Conservation (phyloP, 2,113 vertebrate species). For the Nyctibius bracteatus region DNA sequence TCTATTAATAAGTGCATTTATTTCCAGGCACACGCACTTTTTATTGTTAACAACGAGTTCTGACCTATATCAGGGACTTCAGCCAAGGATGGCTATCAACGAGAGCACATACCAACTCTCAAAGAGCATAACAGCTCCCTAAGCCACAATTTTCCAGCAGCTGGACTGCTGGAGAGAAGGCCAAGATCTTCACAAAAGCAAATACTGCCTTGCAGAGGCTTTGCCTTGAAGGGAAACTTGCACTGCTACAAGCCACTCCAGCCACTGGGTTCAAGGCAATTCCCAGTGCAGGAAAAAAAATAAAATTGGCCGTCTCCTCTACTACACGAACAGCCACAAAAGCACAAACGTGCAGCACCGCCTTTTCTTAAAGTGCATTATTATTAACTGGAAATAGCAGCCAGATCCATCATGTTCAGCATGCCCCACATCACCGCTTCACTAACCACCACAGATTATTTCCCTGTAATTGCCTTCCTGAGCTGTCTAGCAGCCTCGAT, state of each 20-base stretch:
- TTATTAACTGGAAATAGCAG: slow-evolving; percentile 61
- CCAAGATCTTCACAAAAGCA: not conserved
- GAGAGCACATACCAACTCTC: not conserved
- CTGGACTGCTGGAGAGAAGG: slow-evolving; percentile 1
- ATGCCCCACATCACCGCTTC: slow-evolving; percentile 57
- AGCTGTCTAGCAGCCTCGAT: slow-evolving; percentile 50
- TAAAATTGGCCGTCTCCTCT: not conserved
- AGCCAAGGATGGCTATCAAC: not conserved
- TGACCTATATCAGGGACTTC: not conserved
- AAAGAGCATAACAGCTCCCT: not conserved
- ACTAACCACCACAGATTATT: slow-evolving; percentile 63
- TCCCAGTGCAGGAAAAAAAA: not conserved
- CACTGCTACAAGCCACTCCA: not conserved
- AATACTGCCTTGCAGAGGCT: not conserved
- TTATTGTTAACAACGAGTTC: not conserved
- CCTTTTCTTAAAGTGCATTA: slow-evolving; percentile 29
- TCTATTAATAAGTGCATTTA: not conserved
- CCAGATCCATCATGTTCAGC: slow-evolving; percentile 63
- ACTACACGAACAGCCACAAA: not conserved
- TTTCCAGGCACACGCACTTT: not conserved
- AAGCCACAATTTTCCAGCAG: not conserved
- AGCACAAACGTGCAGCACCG: not conserved
- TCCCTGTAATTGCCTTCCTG: slow-evolving; percentile 65
- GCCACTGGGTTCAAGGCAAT: not conserved
- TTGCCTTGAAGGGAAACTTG: not conserved